These are phyloP conservation scores for Sciurus carolinensis DNA, from an alignment of 2,797 vertebrate species.

Conservation along the genomic window DNA sequence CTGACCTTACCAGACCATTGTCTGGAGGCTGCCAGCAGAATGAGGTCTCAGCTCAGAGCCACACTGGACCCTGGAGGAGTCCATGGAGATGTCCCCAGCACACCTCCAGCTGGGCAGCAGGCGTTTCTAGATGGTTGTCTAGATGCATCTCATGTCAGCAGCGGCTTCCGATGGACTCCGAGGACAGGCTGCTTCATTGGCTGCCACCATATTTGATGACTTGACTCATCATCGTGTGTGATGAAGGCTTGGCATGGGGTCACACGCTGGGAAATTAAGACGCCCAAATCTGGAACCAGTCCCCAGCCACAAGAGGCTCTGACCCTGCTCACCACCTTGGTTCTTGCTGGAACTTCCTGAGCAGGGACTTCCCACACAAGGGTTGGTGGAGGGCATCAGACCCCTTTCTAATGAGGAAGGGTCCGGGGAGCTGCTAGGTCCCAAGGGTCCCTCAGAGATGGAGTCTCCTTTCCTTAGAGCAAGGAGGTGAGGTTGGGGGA, in stretches of 20 bases:
- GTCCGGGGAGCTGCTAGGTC: too few species aligned
- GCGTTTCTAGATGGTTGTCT: background rate
- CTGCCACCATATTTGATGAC: too few species aligned
- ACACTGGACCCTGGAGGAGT: background rate
- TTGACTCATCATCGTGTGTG: too few species aligned
- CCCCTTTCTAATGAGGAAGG: background rate
- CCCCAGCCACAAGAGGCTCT: too few species aligned
- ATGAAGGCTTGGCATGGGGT: background rate
- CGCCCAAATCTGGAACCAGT: background rate
- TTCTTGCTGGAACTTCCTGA: background rate
- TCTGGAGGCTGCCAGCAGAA: too few species aligned
- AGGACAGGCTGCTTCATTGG: background rate
- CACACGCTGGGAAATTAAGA: background rate
- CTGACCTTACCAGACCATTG: background rate
- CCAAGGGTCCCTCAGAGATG: rapidly evolving
- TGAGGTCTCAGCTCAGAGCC: background rate
- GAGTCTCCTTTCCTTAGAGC: background rate
- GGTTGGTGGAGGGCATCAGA: rapidly evolving
- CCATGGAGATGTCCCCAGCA: background rate
- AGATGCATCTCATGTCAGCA: rapidly evolving
- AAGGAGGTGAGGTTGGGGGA: too few species aligned
- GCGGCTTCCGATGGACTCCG: background rate
- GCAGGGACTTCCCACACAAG: background rate
- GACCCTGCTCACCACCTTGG: rapidly evolving
- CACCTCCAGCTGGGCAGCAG: too few species aligned